Evolutionary conservation across 2,113 vertebrate species (phyloP).

Genomic region (Hippocampus barbouri): DNA sequence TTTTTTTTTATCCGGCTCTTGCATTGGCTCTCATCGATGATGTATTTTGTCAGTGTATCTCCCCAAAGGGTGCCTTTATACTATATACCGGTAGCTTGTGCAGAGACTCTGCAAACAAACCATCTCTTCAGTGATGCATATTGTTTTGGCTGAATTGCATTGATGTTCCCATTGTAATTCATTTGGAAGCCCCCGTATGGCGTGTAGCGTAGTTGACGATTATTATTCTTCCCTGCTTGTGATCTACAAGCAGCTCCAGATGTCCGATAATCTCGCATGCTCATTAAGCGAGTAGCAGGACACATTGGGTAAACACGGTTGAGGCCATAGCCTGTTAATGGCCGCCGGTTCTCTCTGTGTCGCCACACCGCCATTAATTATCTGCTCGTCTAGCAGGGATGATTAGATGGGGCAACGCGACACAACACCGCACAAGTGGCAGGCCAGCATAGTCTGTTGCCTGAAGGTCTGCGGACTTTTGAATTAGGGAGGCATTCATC

Average conservation of each 20-base stretch:
- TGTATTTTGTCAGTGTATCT: not conserved
- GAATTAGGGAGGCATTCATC: not conserved
- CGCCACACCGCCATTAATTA: not conserved
- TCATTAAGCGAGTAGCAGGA: constrained; percentile 1
- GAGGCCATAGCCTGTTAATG: not conserved
- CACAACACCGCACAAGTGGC: not conserved
- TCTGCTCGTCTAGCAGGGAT: not conserved
- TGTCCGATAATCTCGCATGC: not conserved
- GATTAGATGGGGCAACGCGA: not conserved
- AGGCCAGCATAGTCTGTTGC: not conserved
- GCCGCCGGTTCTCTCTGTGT: not conserved
- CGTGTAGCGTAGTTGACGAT: not conserved
- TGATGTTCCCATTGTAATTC: not conserved
- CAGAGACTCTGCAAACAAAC: not conserved
- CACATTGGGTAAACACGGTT: not conserved
- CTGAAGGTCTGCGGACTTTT: not conserved
- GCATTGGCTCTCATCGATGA: not conserved
- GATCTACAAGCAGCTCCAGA: constrained; percentile 4
- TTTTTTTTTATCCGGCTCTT: too few species aligned
- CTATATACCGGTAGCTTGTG: not conserved
- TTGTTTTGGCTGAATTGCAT: not conserved
- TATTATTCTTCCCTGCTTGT: constrained; percentile 3
- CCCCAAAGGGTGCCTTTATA: not conserved
- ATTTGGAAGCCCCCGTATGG: not conserved
- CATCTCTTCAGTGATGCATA: not conserved